Evolutionary conservation across 35 echinoderm and acorn worm species (phyloP).

Genomic region (Acanthaster planci): DNA sequence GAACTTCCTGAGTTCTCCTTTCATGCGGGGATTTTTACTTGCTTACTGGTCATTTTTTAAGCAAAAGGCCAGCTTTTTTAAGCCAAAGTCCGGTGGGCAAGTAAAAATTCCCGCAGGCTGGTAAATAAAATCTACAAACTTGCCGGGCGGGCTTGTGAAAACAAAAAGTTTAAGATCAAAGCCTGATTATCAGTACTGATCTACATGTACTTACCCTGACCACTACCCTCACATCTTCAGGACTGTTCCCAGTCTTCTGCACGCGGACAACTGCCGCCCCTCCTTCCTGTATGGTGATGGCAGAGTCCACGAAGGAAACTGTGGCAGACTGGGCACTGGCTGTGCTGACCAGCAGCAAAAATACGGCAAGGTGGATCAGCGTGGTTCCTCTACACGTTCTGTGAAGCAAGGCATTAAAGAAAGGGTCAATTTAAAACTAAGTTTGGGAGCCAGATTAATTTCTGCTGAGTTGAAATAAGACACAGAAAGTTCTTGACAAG

Average conservation of each 20-base stretch:
- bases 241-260: slow-evolving; percentile 37
- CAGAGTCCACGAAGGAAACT: slow-evolving; percentile 37
- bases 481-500: too few species aligned
- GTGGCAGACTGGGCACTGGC: background rate
- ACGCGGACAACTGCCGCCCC: slow-evolving; percentile 28
- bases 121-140: too few species aligned
- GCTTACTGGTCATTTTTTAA: too few species aligned
- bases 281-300: slow-evolving; percentile 50
- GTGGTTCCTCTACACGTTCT: background rate
- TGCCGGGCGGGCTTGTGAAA: background rate
- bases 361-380: background rate
- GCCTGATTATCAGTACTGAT: background rate
- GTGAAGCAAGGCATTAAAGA: background rate
- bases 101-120: background rate
- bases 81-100: background rate
- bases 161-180: background rate
- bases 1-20: too few species aligned
- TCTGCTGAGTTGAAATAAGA: too few species aligned
- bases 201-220: slow-evolving; percentile 44
- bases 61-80: too few species aligned
- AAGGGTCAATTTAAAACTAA: too few species aligned
- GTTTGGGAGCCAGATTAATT: too few species aligned
- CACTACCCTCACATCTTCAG: slow-evolving; percentile 16
- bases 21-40: too few species aligned
- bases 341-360: background rate